These are phyloP conservation scores for Nesidiocoris tenuis DNA, from an alignment of 2,888 invertebrate genomes.

Conservation along the genomic window DNA sequence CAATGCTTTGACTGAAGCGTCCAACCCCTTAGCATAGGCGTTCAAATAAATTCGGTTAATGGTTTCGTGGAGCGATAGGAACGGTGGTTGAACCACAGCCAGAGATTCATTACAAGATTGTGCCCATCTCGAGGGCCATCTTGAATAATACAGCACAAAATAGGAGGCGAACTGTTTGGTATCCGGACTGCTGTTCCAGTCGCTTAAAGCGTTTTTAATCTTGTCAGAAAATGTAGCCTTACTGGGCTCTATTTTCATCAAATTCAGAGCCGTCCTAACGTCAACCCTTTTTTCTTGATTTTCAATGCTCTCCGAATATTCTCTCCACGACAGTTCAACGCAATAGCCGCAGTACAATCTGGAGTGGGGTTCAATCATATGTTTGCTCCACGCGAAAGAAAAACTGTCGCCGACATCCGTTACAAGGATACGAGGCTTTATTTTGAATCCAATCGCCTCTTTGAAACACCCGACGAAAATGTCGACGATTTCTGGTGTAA, in stretches of 20 bases:
- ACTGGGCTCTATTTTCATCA: background rate
- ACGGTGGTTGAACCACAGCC: background rate
- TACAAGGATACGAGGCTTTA: background rate
- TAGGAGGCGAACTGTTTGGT: background rate
- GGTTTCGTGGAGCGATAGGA: background rate
- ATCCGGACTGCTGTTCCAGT: background rate
- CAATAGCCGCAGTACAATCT: background rate
- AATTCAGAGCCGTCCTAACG: background rate
- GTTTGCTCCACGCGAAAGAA: background rate
- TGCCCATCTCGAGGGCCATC: background rate
- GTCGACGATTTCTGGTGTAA: background rate
- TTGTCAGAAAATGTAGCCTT: background rate
- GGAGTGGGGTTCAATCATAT: background rate
- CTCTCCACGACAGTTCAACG: background rate
- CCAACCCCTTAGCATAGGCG: background rate
- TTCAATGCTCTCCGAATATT: background rate
- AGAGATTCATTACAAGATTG: background rate
- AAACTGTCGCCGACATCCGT: background rate
- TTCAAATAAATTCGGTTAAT: background rate
- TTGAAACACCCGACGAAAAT: background rate
- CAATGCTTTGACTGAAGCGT: background rate
- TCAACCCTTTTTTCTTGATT: background rate
- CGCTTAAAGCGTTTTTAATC: background rate
- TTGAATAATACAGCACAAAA: background rate
- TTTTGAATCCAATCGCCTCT: background rate